Conservation (phyloP, 2,888 invertebrate species). For the Parapristionchus giblindavisi region DNA sequence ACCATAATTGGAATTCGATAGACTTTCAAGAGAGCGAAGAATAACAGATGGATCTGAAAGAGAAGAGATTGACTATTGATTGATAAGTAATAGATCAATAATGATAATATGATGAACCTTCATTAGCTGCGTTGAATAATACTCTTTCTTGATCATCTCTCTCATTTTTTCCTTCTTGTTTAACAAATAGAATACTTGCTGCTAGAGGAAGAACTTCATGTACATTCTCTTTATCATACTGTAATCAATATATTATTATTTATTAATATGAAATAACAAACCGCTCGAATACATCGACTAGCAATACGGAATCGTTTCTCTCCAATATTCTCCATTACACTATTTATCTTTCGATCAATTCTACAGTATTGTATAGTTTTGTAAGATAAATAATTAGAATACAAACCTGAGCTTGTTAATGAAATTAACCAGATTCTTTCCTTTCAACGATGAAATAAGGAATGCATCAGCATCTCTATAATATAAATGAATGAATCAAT, state of each 20-base stretch:
- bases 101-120: no score
- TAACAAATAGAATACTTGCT: no score
- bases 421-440: conserved; percentile 8
- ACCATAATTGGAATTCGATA: background rate
- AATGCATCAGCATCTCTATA: conserved; percentile 9
- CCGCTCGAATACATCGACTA: no score
- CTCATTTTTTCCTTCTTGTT: background rate
- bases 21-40: background rate
- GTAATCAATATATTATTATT: no score
- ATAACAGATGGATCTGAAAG: background rate
- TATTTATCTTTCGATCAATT: no score
- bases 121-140: conserved; percentile 9
- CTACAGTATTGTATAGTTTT: no score
- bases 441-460: background rate
- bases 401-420: background rate
- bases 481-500: background rate
- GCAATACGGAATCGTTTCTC: no score
- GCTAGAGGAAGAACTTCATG: no score
- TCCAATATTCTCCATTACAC: no score
- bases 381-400: no score
- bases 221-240: no score
- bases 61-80: background rate
- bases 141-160: background rate
- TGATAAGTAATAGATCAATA: background rate
- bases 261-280: no score